Percentiles rank a stretch among this genome's conserved stretches.
These are phyloP conservation scores for Zaprionus capensis DNA, from an alignment of 1,140 invertebrate species.

Conservation along the genomic window DNA sequence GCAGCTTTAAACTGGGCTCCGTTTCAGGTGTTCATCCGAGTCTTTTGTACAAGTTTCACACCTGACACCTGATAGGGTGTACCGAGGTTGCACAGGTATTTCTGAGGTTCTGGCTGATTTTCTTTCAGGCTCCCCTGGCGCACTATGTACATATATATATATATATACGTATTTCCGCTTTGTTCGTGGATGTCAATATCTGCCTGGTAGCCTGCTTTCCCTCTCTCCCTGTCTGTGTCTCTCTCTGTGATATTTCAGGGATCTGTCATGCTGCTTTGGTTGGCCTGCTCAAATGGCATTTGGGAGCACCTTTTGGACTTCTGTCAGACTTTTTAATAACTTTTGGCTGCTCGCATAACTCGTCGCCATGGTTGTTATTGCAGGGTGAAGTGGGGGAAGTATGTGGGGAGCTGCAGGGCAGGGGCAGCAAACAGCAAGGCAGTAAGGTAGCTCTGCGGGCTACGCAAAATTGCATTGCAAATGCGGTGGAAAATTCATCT, in stretches of 20 bases:
- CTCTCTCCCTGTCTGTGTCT: background rate
- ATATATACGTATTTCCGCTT: constrained; percentile 4
- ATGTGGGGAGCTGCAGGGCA: background rate
- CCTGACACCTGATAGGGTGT: background rate
- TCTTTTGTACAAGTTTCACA: background rate
- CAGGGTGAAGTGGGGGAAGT: background rate
- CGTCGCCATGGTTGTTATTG: constrained; percentile 17
- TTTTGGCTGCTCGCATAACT: constrained; percentile 65
- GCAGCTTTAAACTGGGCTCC: background rate
- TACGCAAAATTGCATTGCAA: constrained; percentile 53
- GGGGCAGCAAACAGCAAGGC: background rate
- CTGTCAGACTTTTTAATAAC: constrained; percentile 75
- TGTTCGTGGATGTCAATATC: background rate
- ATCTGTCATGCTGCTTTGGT: constrained; percentile 3
- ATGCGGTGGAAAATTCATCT: constrained; percentile 16
- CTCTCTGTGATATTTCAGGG: background rate
- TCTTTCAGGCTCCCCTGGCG: background rate
- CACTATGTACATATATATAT: background rate
- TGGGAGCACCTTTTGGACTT: constrained; percentile 39
- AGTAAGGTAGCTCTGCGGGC: background rate
- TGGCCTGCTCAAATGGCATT: constrained; percentile 29
- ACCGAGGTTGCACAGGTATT: background rate
- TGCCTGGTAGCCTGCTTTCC: background rate
- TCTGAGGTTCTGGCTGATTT: background rate
- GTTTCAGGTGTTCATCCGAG: background rate